A percentile compares a stretch with the other conserved stretches of the same genome.
phyloP scores from a whole-genome alignment of 2,797 vertebrate genomes.

The Jordanella pulchra region DNA sequence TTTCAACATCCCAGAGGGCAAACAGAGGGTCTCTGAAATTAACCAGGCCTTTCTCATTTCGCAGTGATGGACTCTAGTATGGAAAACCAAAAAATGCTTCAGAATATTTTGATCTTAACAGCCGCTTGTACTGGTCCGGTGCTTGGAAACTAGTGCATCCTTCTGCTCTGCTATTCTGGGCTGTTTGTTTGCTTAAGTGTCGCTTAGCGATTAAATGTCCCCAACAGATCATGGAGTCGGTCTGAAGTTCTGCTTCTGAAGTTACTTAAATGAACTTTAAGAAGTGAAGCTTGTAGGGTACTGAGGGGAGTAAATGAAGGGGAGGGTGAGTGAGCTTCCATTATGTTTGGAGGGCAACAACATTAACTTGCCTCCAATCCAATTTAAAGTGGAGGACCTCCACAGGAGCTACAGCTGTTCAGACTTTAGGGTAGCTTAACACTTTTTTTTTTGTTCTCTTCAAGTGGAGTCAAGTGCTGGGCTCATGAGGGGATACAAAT shows the following conservation, averaged over 20 bases:
- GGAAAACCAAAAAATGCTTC: background rate
- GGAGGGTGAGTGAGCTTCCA: constrained; percentile 23
- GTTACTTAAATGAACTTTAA: constrained; percentile 63
- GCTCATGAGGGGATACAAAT: constrained; percentile 25
- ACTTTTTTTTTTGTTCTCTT: constrained; percentile 15
- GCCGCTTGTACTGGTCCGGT: constrained; percentile 11
- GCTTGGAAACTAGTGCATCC: constrained; percentile 26
- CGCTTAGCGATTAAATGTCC: constrained; percentile 25
- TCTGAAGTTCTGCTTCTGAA: constrained; percentile 30
- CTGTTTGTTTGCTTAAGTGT: constrained; percentile 39
- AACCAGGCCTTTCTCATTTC: constrained; percentile 10
- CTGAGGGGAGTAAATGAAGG: constrained; percentile 48
- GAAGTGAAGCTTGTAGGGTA: constrained; percentile 61
- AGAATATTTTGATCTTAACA: constrained; percentile 19
- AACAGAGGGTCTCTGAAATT: background rate
- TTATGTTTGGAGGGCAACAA: constrained; percentile 55
- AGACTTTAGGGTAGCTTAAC: constrained; percentile 12
- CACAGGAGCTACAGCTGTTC: constrained; percentile 27
- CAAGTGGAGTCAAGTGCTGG: constrained; percentile 35
- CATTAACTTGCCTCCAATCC: constrained; percentile 59
- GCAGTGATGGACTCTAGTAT: constrained; percentile 6
- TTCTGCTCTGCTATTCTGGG: constrained; percentile 39
- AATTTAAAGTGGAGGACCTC: constrained; percentile 50
- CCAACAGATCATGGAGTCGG: constrained; percentile 18
- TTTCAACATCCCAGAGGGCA: constrained; percentile 16